Percentiles rank a stretch among this genome's conserved stretches.
phyloP scores from a whole-genome alignment of 2,113 vertebrate species.

The Alethe diademata region DNA sequence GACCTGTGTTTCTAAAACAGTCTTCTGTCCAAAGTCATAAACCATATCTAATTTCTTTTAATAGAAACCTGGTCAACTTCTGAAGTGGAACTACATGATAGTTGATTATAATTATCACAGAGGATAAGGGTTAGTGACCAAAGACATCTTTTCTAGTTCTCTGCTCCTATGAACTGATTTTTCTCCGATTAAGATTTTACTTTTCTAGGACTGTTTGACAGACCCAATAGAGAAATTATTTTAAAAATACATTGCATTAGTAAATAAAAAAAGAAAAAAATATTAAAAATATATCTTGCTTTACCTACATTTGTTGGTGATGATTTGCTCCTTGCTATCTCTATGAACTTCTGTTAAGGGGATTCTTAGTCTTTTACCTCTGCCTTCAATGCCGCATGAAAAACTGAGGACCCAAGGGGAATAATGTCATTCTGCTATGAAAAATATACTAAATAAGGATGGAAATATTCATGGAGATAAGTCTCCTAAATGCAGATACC shows the following conservation, averaged over 20 bases:
- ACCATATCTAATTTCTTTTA: not conserved
- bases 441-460: conserved; percentile 61
- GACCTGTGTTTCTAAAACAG: not conserved
- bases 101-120: not conserved
- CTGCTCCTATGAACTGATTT: not conserved
- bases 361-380: conserved; percentile 45
- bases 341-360: not conserved
- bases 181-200: not conserved
- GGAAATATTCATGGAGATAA: conserved; percentile 60
- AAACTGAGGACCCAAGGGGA: conserved; percentile 35
- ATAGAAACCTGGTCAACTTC: not conserved
- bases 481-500: conserved; percentile 57
- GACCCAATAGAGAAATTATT: not conserved
- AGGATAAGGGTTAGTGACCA: not conserved
- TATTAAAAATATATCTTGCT: not conserved
- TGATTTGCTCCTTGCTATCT: not conserved
- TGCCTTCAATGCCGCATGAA: conserved; percentile 19
- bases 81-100: not conserved
- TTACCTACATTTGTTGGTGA: not conserved
- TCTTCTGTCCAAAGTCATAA: not conserved
- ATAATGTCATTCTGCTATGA: conserved; percentile 56
- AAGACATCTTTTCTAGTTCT: not conserved
- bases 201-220: not conserved
- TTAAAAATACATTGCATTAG: not conserved
- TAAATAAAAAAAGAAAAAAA: not conserved